Base-by-base conservation (phyloP, 2,797 vertebrate species). In the Discoglossus pictus region DNA sequence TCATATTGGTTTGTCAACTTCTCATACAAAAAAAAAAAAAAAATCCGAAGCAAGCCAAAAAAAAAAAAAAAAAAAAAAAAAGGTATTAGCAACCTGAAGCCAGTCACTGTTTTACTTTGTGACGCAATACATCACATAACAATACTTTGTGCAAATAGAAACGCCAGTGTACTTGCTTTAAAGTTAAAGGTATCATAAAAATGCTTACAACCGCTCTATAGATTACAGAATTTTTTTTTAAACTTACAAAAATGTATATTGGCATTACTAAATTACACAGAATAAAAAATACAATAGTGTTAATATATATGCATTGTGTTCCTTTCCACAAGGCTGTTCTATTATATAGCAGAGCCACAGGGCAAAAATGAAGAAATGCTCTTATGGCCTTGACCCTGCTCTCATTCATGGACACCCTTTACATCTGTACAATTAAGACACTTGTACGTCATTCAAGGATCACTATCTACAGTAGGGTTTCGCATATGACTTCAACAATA, bases 161-260 rank as follows among this genome's bases (percentile, higher is more conserved):
- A 94, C 89, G 94, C 91, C 94, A 97, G 94, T 95, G 93, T 93
- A 95, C 80, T 88, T 91, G 87, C 87, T 83, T 88, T 80, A 85
- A 83, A 84, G 87, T 86, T 85, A 83, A 89, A 84, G 87, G 90
- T 83, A 82, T 87, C 86, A 84, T 85, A 88, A 88, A 63, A 88
- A 85, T 78, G 78, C 86, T 84, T 83, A 86, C 86, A 87, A 85
- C 80, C 80, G 20, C 20, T 55, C 61, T 64, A 58, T 86, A 78
- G 78, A 78, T 83, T 86, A 88, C 80, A 77, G 82, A 83, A 76
- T 58, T 16, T 38, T 24, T 51, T 84, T 81, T 85, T 79, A 84
- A 89, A 84, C 78, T 84, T 83, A 83, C 65, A 87, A 90, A 84
- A 71, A 83, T 87, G 84, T 84, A 85, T 84, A 79, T 85, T 83